These are phyloP conservation scores for Aplodontia rufa DNA, from an alignment of 2,113 vertebrate species.

Conservation along the genomic window DNA sequence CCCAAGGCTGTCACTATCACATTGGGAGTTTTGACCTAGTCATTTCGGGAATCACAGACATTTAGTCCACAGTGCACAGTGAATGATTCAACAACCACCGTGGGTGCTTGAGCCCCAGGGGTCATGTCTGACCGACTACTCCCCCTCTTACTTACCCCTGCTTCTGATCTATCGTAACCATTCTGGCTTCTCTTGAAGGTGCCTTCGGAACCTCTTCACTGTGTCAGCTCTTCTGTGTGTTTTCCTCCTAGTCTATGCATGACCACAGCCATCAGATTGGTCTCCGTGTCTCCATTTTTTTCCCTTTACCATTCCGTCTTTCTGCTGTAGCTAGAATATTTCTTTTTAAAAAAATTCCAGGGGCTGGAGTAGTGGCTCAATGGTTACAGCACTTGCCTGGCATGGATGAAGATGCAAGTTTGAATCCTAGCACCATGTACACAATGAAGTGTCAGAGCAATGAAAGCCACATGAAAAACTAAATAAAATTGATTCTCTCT, in stretches of 20 bases:
- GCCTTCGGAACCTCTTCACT: not conserved
- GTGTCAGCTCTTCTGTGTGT: not conserved
- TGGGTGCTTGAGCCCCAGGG: not conserved
- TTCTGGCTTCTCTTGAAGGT: not conserved
- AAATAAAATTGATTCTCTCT: too few species aligned
- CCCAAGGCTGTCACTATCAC: not conserved
- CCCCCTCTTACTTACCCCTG: not conserved
- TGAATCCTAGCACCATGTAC: too few species aligned
- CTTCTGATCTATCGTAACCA: not conserved
- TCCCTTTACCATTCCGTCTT: not conserved
- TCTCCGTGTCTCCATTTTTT: not conserved
- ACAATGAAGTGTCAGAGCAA: too few species aligned
- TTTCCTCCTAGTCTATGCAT: not conserved
- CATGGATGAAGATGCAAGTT: too few species aligned
- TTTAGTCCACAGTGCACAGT: not conserved
- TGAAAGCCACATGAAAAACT: too few species aligned
- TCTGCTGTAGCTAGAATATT: not conserved
- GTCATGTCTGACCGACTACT: not conserved
- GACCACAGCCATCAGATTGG: not conserved
- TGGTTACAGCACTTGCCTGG: too few species aligned
- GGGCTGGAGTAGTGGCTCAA: too few species aligned
- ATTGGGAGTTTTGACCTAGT: not conserved
- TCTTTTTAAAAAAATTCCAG: not conserved
- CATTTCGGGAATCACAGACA: not conserved
- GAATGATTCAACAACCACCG: not conserved